Percentiles rank a stretch among this genome's conserved stretches.
phyloP scores from a whole-genome alignment of 2,888 invertebrate genomes.

The Pandemis corylana region DNA sequence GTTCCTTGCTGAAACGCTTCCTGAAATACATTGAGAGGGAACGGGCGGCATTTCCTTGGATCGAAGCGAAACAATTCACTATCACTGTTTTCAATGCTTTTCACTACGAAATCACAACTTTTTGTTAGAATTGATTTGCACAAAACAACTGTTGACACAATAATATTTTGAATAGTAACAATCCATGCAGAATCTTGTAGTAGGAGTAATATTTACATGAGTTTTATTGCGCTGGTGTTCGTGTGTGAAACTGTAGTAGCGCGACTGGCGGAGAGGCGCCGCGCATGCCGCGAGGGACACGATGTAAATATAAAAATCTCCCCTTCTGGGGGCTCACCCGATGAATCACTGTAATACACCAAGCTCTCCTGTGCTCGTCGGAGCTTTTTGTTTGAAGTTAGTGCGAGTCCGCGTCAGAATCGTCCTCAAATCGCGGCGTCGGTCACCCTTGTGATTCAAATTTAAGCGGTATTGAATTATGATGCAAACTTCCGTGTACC shows the following conservation, averaged over 20 bases:
- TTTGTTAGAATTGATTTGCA: constrained; percentile 57
- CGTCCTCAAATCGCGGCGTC: constrained; percentile 43
- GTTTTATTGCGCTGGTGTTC: constrained; percentile 78
- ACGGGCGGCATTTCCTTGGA: constrained; percentile 79
- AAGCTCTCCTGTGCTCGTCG: constrained; percentile 61
- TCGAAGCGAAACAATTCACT: constrained; percentile 75
- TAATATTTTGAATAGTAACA: constrained; percentile 68
- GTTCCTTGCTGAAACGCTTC: constrained; percentile 81
- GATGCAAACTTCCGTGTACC: constrained; percentile 71
- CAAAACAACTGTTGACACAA: constrained; percentile 57
- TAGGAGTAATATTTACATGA: constrained; percentile 82
- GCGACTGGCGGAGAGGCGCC: constrained; percentile 81
- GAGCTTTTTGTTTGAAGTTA: constrained; percentile 61
- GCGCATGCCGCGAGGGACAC: constrained; percentile 83
- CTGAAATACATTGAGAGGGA: constrained; percentile 75
- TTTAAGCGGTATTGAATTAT: constrained; percentile 68
- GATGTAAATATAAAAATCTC: constrained; percentile 85
- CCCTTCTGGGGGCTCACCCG: constrained; percentile 81
- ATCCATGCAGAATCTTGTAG: constrained; percentile 76
- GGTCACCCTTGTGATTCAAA: constrained; percentile 59
- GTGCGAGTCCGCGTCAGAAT: constrained; percentile 52
- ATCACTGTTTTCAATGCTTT: constrained; percentile 61
- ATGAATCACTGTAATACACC: constrained; percentile 80
- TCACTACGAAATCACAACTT: constrained; percentile 67
- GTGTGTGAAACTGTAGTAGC: constrained; percentile 81